Evolutionary conservation across 2,113 vertebrate genomes (phyloP), one percentile per base, ranked within the genome.

Genomic region (Oreochromis tanganicae): DNA sequence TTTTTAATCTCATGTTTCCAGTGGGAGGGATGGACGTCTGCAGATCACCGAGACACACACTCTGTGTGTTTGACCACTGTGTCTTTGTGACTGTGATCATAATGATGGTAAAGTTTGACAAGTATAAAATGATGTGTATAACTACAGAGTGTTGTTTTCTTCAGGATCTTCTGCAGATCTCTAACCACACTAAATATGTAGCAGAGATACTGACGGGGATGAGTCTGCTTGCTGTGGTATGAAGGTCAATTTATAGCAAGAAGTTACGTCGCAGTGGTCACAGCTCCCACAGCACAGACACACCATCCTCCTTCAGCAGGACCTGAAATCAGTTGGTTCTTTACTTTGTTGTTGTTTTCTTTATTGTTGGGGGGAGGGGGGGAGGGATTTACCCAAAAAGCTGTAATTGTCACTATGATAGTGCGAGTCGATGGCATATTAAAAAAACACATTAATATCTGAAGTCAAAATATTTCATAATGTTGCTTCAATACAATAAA

Each of bases 1-100:
- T 90, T 91, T 90, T 89, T 88, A 83, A 92, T 93, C 81, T 82
- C 68, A 55, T 59, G 87, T 79, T 87, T 83, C 90, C 34, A 80
- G 87, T 82, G 84, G 80, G 90, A 91, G 57, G 79, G 63, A 38
- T 3, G 7, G 61, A 54, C 29, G n/a, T 88, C 82, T 85, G 88
- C 38, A 82, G 75, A 66, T 82, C 82, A 63, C 50, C 38, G 88
- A 63, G 7, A 89, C 85, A 86, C 85, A 85, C 89, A 78, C 36
- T 87, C 61, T 57, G 46, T 48, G 34, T n/a, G 71, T 46, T 84
- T 73, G 80, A 80, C 5, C 7, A 29, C 75, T 21, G 34, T 34
- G 38, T 80, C 11, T 9, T 9, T 27, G 52, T 34, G 9, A 13
- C 9, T 71, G 24, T 38, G 24, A 57, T 27, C 11, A 57, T 27